phyloP scores from a whole-genome alignment of 1,140 invertebrate species.

The Paraescarpia echinospica region DNA sequence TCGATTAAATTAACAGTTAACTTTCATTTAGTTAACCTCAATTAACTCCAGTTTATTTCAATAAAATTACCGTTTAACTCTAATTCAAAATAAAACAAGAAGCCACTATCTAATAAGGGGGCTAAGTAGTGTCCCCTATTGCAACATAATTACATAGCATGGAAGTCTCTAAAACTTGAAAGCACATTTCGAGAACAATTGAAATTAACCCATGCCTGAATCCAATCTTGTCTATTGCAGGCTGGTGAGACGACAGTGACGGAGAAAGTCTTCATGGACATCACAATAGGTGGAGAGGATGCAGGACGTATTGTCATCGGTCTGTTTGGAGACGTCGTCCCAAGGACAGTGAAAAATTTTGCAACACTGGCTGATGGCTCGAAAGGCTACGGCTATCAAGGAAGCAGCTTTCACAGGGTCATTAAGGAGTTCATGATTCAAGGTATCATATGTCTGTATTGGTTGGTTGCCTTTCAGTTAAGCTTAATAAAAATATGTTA shows the following conservation, averaged over 20 bases:
- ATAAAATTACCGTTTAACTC: too few species aligned
- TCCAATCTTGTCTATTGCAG: neutral
- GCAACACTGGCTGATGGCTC: conserved; percentile 70
- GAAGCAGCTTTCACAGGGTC: conserved; percentile 56
- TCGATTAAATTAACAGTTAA: too few species aligned
- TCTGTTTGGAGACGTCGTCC: conserved; percentile 89
- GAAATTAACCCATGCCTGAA: too few species aligned
- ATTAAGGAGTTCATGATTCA: conserved; percentile 60
- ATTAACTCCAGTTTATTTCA: too few species aligned
- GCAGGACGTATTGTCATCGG: conserved; percentile 86
- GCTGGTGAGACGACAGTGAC: conserved; percentile 17
- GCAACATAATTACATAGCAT: too few species aligned
- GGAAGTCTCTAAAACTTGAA: too few species aligned
- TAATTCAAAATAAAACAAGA: too few species aligned
- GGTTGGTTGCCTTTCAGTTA: conserved; percentile 29
- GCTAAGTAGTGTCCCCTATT: too few species aligned
- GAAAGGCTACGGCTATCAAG: conserved; percentile 46
- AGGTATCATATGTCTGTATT: conserved; percentile 55
- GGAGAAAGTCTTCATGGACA: conserved; percentile 81
- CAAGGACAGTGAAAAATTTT: conserved; percentile 94
- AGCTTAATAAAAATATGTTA: neutral
- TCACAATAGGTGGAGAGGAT: conserved; percentile 77
- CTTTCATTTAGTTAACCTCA: too few species aligned
- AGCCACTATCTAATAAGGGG: too few species aligned
- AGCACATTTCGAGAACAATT: too few species aligned